Evolutionary conservation across 1,140 invertebrate genomes (phyloP), one percentile per base, ranked within the genome.

Genomic region (Zaprionus ghesquierei): DNA sequence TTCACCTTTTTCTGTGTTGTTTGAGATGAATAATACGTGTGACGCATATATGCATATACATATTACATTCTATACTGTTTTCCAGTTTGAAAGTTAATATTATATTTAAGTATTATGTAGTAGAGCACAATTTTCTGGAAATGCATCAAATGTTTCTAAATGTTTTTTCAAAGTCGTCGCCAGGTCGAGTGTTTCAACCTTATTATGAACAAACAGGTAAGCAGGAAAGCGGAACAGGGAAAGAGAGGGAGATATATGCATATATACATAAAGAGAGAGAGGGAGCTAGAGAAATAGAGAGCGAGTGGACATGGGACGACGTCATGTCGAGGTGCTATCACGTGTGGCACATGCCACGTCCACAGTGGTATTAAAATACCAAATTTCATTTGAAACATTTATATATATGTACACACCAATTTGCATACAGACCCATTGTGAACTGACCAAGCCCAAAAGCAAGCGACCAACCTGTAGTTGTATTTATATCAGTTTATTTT

Each of bases 141-240:
- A n/a, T n/a, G n/a, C n/a, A n/a, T n/a, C n/a, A n/a, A n/a, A n/a
- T n/a, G n/a, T n/a, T n/a, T n/a, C n/a, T n/a, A n/a, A n/a, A n/a
- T n/a, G n/a, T n/a, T n/a, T 25, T 64, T 4, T n/a, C 29, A 55
- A 58, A 29, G 22, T 15, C 31, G 64, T 50, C 49, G 29, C 22
- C 33, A 44, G 51, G 44, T 41, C 6, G 13, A 53, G 25, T 53
- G 59, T 59, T 59, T 71, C 53, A 66, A 59, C 62, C 62, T 59
- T 66, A 71, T 71, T 71, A 71, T 59, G 58, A 53, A 5, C 33
- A 56, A 51, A 65, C 53, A 63, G 35, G 5, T 15, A 2, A 38
- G 2, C n/a, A 25, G 22, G 15, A 33, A 12, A 41, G 5, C 6
- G 20, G 46, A 35, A 25, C 49, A 61, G 38, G 20, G 23, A 63